Evolutionary conservation across 2,113 vertebrate genomes (phyloP), one percentile per base, ranked within the genome.

Genomic region (Hystrix brachyura): DNA sequence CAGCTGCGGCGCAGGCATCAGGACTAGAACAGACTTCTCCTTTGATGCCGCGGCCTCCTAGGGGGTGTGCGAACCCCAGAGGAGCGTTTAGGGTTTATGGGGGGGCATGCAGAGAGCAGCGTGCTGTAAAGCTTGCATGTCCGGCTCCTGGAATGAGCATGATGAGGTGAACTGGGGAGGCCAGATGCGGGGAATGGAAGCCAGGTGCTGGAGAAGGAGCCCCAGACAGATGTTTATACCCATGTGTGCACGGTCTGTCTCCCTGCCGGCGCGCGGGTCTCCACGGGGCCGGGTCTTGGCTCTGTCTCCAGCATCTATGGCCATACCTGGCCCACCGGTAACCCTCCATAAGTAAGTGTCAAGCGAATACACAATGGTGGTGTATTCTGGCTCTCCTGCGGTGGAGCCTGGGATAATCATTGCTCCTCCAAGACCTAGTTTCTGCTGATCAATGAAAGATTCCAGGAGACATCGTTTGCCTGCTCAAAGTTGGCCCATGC

Each of bases 1-100:
- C 98, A 98, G 97, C 96, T 98, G 97, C 84, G 51, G 34, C 0
- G 4, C 97, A 97, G 97, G 96, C 96, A 65, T 95, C 82, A 3
- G 97, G 97, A 84, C 87, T 94, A 97, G 97, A 98, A 97, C 96
- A 96, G 96, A 98, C 78, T 38, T 97, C 32, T 2, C 80, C 85
- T 92, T 96, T 96, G 95, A 97, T 85, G 90, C 97, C 92, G 80
- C 27, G 94, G 90, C 94, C 60, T 90, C 55, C 89, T 97, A 97
- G 95, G 96, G 91, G 96, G 87, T 87, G 97, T 11, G 90, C 78
- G 96, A 94, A 27, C 84, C 91, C 83, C 96, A 64, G 34, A 95
- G 98, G 90, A 97, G 86, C 76, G 71, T 83, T 83, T 96, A 43
- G n/a, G 83, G 96, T 98, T 97, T 97, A 93, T 96, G 86, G 95